phyloP scores from a whole-genome alignment of 2,113 vertebrate species.

The Boleophthalmus pectinirostris region DNA sequence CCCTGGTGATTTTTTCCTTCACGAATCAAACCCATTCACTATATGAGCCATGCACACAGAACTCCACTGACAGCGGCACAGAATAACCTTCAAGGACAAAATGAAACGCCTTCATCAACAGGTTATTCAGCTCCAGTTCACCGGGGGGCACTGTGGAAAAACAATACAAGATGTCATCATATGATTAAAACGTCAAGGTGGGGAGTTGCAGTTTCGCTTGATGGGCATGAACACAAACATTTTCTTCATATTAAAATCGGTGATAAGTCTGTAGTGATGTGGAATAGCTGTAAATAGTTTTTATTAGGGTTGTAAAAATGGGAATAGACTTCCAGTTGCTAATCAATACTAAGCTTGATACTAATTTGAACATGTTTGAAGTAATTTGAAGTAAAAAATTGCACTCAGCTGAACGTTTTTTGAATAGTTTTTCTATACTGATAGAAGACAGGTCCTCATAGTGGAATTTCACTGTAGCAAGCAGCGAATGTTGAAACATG shows the following conservation, averaged over 20 bases:
- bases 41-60: slow-evolving; percentile 38
- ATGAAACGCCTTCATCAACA: slow-evolving; percentile 42
- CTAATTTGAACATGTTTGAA: too few species aligned
- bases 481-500: too few species aligned
- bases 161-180: not conserved
- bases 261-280: not conserved
- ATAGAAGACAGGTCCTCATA: too few species aligned
- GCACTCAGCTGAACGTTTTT: too few species aligned
- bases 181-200: not conserved
- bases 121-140: slow-evolving; percentile 20
- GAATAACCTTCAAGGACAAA: slow-evolving; percentile 52
- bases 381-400: too few species aligned
- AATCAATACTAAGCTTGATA: too few species aligned
- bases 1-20: slow-evolving; percentile 17
- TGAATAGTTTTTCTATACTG: too few species aligned
- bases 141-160: not conserved
- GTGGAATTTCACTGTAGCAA: too few species aligned
- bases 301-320: too few species aligned
- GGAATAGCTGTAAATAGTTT: too few species aligned
- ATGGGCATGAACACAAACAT: not conserved
- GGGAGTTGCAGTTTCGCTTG: not conserved
- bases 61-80: slow-evolving; percentile 30
- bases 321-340: too few species aligned
- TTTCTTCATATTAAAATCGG: not conserved
- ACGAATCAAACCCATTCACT: slow-evolving; percentile 27